Base-by-base conservation (phyloP, 1,140 invertebrate species). In the Temnothorax nylanderi region DNA sequence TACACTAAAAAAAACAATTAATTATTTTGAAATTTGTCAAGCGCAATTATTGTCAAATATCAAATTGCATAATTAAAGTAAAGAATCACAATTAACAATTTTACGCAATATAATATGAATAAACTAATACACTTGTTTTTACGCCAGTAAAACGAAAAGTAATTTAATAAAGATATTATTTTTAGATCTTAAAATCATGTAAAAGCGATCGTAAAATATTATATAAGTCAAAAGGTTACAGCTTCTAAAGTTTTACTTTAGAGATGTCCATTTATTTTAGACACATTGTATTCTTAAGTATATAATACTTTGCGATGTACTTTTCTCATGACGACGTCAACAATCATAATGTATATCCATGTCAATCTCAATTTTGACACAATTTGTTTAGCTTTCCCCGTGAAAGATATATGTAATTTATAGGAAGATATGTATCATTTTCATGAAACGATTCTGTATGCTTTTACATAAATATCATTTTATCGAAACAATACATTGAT, bases 391-490 rank as follows among this genome's bases (percentile, higher is more conserved):
- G 6, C 18, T 21, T 41, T 60, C n/a, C n/a, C 11, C 1, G 11
- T 26, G 21, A 54, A 37, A 54, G 10, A 11, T 77, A 81, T 16
- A 11, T 77, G 69, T 16, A 21, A 69, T 69, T 26, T 49, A 26
- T 64, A 8, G 16, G 60, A 64, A 37, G 32, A 18, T 64, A 34
- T 26, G 44, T 67, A 5, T 56, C 49, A 16, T 5, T 81, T 56
- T 11, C 10, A 58, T 41, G 51, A 69, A 71, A 47, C 8, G 5
- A 58, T 37, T 56, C 21, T 65, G 34, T 41, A 16, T 10, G 13
- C 26, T 54, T 41, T 81, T 41, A 44, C 10, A 18, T 44, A 71
- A 71, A 56, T 81, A 56, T 81, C n/a, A n/a, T 75, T 74, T 60
- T 75, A 84, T 56, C 26, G 51, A 62, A 74, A 60, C 26, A 16